These are phyloP conservation scores for Cyrtodaria siliqua DNA, from an alignment of 2,888 invertebrate genomes.

Conservation along the genomic window DNA sequence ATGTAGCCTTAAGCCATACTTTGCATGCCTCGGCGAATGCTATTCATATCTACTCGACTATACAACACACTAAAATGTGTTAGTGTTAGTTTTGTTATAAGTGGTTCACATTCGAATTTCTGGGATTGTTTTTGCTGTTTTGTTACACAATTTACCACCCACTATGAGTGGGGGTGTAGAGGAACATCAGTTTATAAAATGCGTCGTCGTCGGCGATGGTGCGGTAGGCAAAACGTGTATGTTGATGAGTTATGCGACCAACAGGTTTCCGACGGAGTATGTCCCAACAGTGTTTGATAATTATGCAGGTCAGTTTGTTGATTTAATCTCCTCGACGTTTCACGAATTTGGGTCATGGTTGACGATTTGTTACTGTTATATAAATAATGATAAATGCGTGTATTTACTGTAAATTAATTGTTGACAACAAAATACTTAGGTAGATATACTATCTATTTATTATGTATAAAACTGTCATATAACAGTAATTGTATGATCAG, in stretches of 20 bases:
- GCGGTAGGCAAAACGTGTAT: constrained; percentile 83
- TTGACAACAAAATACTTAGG: too few relatives aligned
- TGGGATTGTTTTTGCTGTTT: background rate
- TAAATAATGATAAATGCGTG: too few relatives aligned
- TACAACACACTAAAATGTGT: background rate
- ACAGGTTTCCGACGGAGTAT: constrained; percentile 81
- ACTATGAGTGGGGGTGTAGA: constrained; percentile 49
- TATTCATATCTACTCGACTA: constrained; percentile 8
- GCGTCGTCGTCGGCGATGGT: constrained; percentile 82
- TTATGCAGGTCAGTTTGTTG: constrained; percentile 75
- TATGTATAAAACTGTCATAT: too few relatives aligned
- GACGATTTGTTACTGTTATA: too few relatives aligned
- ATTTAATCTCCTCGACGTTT: too few relatives aligned
- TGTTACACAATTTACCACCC: background rate
- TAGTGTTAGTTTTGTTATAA: too few relatives aligned
- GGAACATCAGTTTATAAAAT: constrained; percentile 77
- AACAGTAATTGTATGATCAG: too few relatives aligned
- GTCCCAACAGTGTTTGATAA: constrained; percentile 82
- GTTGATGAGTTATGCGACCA: constrained; percentile 82
- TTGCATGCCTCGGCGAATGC: constrained; percentile 42
- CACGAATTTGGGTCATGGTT: too few relatives aligned
- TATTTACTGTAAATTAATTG: too few relatives aligned
- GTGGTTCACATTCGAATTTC: too few relatives aligned
- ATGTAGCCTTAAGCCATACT: constrained; percentile 34
- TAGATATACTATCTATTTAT: too few relatives aligned